Base-by-base conservation (phyloP, 2,797 vertebrate species). In the Peromyscus melanophrys region DNA sequence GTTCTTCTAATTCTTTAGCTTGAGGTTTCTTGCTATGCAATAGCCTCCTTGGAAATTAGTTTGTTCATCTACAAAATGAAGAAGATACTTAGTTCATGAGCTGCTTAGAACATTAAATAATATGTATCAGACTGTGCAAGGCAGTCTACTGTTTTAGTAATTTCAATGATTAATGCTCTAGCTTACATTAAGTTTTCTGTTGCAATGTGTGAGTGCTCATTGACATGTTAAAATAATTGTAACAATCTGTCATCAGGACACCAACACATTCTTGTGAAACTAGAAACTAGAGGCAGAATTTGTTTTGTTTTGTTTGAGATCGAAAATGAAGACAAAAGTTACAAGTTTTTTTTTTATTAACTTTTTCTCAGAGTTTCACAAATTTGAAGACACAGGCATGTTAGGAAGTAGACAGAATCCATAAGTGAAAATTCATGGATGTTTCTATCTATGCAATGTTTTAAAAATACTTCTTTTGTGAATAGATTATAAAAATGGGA, bases 261-360 rank as follows among this genome's bases (percentile, higher is more conserved):
- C 52, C 59, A 92, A 73, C 63, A 67, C 16, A 77, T 80, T 55
- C 73, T 82, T n/a, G 25, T 61, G 57, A 90, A 92, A 43, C 73
- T 34, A 90, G 77, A 92, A 89, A 49, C 75, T 19, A 82, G n/a
- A 23, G 21, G 5, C 23, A 77, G 25, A 52, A 77, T 43, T 84
- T 92, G 85, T 61, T 49, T 86, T 85, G 34, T 46, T 6, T 89
- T 82, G 19, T 84, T 96, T 91, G 29, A 31, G 7, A 65, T 94
- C 23, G 52, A 90, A 96, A 95, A 94, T 19, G 14, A 89, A 93
- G 69, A 87, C 25, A 80, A 86, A 91, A 65, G 29, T 61, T 85
- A 23, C 69, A 89, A 17, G 55, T 40, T 21, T 37, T 40, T 83
- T 40, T 25, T 69, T 52, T 52, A 46, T 16, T 17, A 52, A 52